A percentile compares a stretch with the other conserved stretches of the same genome.
Conservation (phyloP, 2,888 invertebrate genomes). For the Toxonevra muliebris region DNA sequence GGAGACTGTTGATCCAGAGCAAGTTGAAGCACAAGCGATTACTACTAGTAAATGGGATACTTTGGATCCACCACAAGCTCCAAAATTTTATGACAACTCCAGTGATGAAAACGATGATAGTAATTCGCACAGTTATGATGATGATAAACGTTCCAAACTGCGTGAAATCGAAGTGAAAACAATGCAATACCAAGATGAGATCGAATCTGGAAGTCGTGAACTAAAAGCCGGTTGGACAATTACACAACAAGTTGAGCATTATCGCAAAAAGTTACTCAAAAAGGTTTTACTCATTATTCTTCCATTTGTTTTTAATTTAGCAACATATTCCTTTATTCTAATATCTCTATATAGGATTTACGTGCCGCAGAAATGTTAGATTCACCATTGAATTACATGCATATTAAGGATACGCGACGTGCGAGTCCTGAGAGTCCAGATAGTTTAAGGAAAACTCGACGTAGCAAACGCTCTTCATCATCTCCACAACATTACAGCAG, state of each 20-base stretch:
- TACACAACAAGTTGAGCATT: conserved; percentile 88
- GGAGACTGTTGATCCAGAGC: conserved; percentile 94
- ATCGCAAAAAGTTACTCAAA: conserved; percentile 85
- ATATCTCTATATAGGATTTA: neutral
- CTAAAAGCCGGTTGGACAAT: conserved; percentile 79
- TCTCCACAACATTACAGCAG: conserved; percentile 45
- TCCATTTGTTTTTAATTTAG: neutral
- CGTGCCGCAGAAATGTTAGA: conserved; percentile 45
- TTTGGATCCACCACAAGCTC: conserved; percentile 69
- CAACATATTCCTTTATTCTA: neutral
- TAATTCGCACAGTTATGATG: conserved; percentile 68
- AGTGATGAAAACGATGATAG: conserved; percentile 67
- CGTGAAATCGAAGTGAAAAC: conserved; percentile 96
- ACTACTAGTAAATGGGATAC: conserved; percentile 90
- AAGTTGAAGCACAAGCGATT: conserved; percentile 82
- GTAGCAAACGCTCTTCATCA: conserved; percentile 51
- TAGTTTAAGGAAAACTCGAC: conserved; percentile 48
- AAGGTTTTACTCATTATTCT: conserved; percentile 69
- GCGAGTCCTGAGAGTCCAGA: conserved; percentile 51
- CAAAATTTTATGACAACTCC: conserved; percentile 60
- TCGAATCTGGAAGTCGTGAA: conserved; percentile 84
- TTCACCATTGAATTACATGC: conserved; percentile 53
- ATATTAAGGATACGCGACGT: conserved; percentile 45
- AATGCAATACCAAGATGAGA: conserved; percentile 94
- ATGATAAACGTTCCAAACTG: conserved; percentile 77